Evolutionary conservation across 2,888 invertebrate species (phyloP).

Genomic region (Timandra comae): DNA sequence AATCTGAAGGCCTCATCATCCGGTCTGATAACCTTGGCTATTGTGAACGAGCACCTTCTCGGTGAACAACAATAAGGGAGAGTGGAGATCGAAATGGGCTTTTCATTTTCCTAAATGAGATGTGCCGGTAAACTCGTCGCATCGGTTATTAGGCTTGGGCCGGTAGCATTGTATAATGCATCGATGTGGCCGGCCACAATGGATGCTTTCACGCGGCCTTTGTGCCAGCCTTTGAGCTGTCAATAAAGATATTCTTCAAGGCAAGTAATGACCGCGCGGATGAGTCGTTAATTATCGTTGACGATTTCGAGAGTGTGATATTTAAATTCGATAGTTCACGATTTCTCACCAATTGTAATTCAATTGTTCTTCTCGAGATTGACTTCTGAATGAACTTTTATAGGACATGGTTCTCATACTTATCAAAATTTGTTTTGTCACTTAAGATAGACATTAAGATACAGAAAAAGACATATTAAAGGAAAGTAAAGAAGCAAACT

Average conservation of each 20-base stretch:
- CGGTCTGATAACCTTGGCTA: slow-evolving; percentile 71
- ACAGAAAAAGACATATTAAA: too few species aligned
- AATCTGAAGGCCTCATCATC: slow-evolving; percentile 64
- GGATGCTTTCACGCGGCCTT: slow-evolving; percentile 56
- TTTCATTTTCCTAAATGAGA: slow-evolving; percentile 72
- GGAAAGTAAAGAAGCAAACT: too few species aligned
- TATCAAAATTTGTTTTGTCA: too few species aligned
- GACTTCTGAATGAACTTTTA: slow-evolving; percentile 15
- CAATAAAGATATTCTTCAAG: slow-evolving; percentile 55
- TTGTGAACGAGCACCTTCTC: slow-evolving; percentile 52
- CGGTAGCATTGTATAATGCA: slow-evolving; percentile 55
- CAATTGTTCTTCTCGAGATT: slow-evolving; percentile 17
- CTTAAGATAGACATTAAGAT: too few species aligned
- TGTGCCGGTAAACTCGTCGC: slow-evolving; percentile 39
- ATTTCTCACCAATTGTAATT: slow-evolving; percentile 20
- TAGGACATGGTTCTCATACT: too few species aligned
- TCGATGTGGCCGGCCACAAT: slow-evolving; percentile 48
- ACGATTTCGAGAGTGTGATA: slow-evolving; percentile 27
- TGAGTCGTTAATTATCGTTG: slow-evolving; percentile 49
- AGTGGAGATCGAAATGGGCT: slow-evolving; percentile 52
- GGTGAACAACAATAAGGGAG: slow-evolving; percentile 53
- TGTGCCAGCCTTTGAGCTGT: slow-evolving; percentile 51
- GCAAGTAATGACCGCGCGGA: slow-evolving; percentile 42
- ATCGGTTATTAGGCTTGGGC: slow-evolving; percentile 55
- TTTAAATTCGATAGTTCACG: slow-evolving; percentile 31